Conservation (phyloP, 2,113 vertebrate genomes). For the Lutjanus erythropterus region DNA sequence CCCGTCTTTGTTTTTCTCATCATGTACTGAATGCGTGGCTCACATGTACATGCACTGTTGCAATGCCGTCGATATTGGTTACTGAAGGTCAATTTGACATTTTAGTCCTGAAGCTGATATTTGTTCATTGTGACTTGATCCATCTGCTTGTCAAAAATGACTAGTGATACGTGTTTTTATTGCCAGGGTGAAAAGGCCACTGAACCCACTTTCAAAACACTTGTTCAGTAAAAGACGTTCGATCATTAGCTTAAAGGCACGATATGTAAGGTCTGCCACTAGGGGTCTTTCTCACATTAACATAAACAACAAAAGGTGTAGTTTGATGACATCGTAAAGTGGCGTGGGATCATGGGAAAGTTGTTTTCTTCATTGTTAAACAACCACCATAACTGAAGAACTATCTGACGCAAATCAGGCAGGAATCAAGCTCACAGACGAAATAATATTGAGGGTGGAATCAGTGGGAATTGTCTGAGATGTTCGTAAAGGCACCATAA, state of each 20-base stretch:
- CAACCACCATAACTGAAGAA: no score
- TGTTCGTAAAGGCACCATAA: no score
- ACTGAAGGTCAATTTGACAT: slow-evolving; percentile 17
- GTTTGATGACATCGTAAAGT: no score
- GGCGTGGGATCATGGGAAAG: no score
- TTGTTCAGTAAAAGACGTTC: neutral
- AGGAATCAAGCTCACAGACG: no score
- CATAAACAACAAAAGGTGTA: no score
- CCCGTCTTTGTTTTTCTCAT: slow-evolving; percentile 3
- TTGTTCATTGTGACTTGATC: slow-evolving; percentile 29
- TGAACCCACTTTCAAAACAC: neutral
- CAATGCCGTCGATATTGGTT: slow-evolving; percentile 11
- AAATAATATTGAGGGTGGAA: no score
- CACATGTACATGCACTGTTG: slow-evolving; percentile 6
- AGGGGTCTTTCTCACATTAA: no score
- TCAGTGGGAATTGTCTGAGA: no score
- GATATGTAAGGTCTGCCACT: no score
- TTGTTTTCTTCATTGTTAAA: no score
- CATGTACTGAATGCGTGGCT: slow-evolving; percentile 11
- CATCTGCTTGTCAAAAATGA: slow-evolving; percentile 14
- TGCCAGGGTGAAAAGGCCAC: neutral
- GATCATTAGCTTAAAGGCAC: neutral
- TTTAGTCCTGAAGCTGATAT: slow-evolving; percentile 28
- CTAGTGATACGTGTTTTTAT: slow-evolving; percentile 5
- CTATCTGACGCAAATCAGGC: no score